Evolutionary conservation across 2,888 invertebrate genomes (phyloP), one percentile per base, ranked within the genome.

Genomic region (Caenorhabditis sp.): DNA sequence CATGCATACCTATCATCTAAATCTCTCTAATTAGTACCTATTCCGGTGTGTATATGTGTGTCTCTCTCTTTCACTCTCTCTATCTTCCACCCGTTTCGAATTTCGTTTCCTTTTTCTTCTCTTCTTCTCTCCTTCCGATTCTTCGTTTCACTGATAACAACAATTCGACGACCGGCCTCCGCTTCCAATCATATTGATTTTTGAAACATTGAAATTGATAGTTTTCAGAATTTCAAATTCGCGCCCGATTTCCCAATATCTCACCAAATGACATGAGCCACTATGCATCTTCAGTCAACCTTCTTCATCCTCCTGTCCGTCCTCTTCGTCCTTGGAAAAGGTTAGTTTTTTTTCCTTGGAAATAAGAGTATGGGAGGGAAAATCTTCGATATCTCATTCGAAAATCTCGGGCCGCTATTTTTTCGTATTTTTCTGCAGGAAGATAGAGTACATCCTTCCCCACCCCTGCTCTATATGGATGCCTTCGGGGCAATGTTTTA

Each of bases 251-350:
- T 26, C 26, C 10, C 2, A 24, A 16, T n/a, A n/a, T n/a, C n/a
- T n/a, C n/a, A 4, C 14, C 68, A n/a, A 77, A 77, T 77, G 77
- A 44, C 77, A 77, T 77, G 77, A 77, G 69, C 69, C 69, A 77
- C 69, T 56, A 77, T 77, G 77, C 63, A 26, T 4, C 47, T 12
- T 44, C 31, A n/a, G n/a, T n/a, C 26, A 19, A 16, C 49, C 54
- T 28, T 64, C 64, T 22, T 69, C 49, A 28, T 66, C 14, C 51
- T 77, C 24, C 38, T 77, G 14, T 31, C 35, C 58, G 51, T 70
- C 35, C 19, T 70, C 12, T 47, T 47, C 54, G 51, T 19, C 28
- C 10, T 54, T 14, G 64, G 64, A n/a, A 38, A 77, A 77, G 77
- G 77, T 77, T 28, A 44, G 77, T 77, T 59, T 44, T 26, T 54